A percentile compares a stretch with the other conserved stretches of the same genome.
Conservation (phyloP, 2,797 vertebrate species). For the Emys orbicularis region DNA sequence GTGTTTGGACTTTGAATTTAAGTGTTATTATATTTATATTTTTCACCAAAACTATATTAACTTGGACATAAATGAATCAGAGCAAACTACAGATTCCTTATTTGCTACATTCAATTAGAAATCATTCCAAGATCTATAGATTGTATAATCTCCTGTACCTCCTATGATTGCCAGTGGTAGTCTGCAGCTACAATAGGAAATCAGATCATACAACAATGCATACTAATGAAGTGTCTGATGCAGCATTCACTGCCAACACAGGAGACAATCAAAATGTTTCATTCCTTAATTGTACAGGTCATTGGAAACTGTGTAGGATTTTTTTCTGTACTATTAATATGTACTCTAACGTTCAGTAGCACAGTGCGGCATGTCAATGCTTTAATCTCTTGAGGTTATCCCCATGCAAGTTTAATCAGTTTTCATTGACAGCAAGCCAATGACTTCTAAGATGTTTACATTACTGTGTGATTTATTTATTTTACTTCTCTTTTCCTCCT, state of each 20-base stretch:
- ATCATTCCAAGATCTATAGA: conserved; percentile 44
- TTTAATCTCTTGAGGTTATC: conserved; percentile 36
- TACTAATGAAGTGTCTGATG: conserved; percentile 62
- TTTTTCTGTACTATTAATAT: conserved; percentile 26
- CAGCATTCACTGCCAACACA: conserved; percentile 22
- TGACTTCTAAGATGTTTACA: conserved; percentile 31
- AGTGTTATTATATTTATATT: neutral
- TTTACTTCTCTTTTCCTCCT: conserved; percentile 23
- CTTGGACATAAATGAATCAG: conserved; percentile 37
- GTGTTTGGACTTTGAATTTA: neutral
- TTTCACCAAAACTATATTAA: conserved; percentile 12
- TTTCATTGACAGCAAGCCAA: conserved; percentile 52
- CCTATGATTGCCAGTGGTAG: conserved; percentile 46
- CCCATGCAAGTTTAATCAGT: conserved; percentile 49
- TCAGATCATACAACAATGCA: conserved; percentile 47
- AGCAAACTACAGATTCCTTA: conserved; percentile 40
- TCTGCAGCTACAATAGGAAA: conserved; percentile 38
- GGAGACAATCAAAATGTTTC: conserved; percentile 30
- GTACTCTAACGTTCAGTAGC: neutral
- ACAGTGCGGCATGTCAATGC: neutral
- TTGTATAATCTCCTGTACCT: conserved; percentile 46
- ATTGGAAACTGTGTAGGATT: conserved; percentile 28
- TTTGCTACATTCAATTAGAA: conserved; percentile 67
- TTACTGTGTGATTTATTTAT: neutral
- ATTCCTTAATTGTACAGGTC: conserved; percentile 52